Base-by-base conservation (phyloP, 1,140 invertebrate genomes). In the Psix sp. region DNA sequence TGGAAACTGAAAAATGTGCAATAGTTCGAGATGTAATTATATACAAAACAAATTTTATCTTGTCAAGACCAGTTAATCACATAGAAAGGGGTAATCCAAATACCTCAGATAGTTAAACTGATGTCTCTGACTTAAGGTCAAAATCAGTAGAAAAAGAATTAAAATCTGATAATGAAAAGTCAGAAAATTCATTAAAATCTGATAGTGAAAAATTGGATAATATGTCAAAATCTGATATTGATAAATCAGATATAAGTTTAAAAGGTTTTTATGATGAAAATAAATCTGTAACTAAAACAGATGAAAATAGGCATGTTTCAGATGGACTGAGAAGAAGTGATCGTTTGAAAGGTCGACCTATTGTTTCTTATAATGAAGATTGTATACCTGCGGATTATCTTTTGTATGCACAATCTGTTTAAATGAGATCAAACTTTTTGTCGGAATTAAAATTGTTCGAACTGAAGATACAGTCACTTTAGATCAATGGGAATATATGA, bases 1-100 rank as follows among this genome's bases (percentile, higher is more conserved):
- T 49, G 24, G 24, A 31, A 3, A 49, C 7, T 35, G 31, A n/a
- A 17, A 48, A 48, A 17, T 33, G 62, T 42, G 66, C n/a, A 81
- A 66, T 67, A 43, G 82, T 77, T 20, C 77, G 84, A 52, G 82
- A 86, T 77, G 80, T 86, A 39, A 77, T 84, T 52, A 40, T 84
- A 1, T 80, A 86, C 70, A 81, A 86, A 68, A 80, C 49, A 1
- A 35, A 35, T 0, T 31, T 31, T 10, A 1, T 43, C 5, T 0
- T 2, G 13, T 43, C 40, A 3, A 24, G 40, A 10, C 40, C 40
- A n/a, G 40, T 43, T 18, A 43, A 24, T n/a, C n/a, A n/a, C n/a
- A n/a, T n/a, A n/a, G n/a, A n/a, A n/a, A n/a, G n/a, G n/a, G n/a
- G n/a, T n/a, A n/a, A n/a, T n/a, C n/a, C n/a, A n/a, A n/a, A n/a